Base-by-base conservation (phyloP, 2,888 invertebrate genomes). In the Amphimallon solstitiale region DNA sequence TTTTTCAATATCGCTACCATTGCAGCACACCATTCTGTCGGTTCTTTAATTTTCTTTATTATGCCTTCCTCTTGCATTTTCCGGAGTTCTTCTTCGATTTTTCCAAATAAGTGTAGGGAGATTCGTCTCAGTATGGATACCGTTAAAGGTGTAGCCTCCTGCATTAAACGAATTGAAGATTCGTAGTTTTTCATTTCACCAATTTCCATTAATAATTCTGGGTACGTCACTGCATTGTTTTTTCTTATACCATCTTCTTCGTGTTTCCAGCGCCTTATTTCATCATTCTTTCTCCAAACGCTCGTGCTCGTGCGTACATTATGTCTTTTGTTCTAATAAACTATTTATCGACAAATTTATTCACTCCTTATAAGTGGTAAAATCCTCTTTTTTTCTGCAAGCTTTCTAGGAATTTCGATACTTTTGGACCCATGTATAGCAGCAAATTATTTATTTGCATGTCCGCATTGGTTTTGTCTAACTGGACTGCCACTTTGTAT, bases 1-100 rank as follows among this genome's bases (percentile, higher is more conserved):
- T 65, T 71, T 5, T 70, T 61, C 15, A 19, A 71, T 0, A 75
- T 78, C 2, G 76, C 72, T 0, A 81, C 80, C 63, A 80, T 76
- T 0, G 75, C 75, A 9, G 76, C 73, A 63, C 78, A 80, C 78
- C 78, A 80, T 0, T 73, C 75, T 2, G 78, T 79, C 4, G 76
- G 75, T 61, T 70, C 64, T 10, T 75, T 70, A 0, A 80, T 75
- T 3, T 70, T 60, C 34, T 69, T 70, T 48, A 80, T 79, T 1
- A 79, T 73, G 1, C 68, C 74, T 37, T 70, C 19, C 7, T 65
- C 56, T 51, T 70, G 62, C 72, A 79, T 72, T 56, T 66, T 69
- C 12, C 74, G 63, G 14, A 81, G 48, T 70, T 81, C 76, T 10
- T 54, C 15, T 68, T 76, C 76, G 7, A 81, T 69, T 62, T 74